Evolutionary conservation across 2,888 invertebrate species (phyloP), one percentile per base, ranked within the genome.

Genomic region (Leistus spinibarbis): DNA sequence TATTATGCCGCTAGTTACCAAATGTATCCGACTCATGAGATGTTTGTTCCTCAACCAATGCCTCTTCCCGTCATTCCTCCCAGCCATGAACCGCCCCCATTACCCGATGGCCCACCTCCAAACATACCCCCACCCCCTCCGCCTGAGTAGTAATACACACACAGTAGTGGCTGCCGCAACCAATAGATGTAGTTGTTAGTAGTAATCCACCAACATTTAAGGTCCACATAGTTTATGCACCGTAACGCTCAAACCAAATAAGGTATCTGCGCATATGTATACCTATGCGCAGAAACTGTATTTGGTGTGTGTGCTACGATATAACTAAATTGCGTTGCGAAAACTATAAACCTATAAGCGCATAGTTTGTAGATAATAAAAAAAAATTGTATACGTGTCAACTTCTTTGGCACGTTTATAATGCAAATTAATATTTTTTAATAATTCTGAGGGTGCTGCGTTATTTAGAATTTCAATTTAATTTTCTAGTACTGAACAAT

Each of bases 71-170:
- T 76, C 10, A 0, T 57, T 22, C 60, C 60, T 9, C 40, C 56
- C 54, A 67, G 57, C 53, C 78, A 80, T 60, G 83, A 82, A 66
- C 87, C 85, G 67, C 90, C 90, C 0, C 88, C 89, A 54, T 84
- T 89, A 78, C 90, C 90, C 3, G 84, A 85, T 71, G 89, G 88
- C 79, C 90, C 90, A 9, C 91, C 90, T 40, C 91, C 91, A 0
- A 87, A 87, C 60, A 86, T 87, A 69, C 90, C 90, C 5, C 91
- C 91, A 20, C 91, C 91, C 13, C 91, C 91, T 56, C 90, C 90
- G 54, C 86, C 87, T n/a, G 86, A 86, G 23, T 83, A 83, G 76
- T 80, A 77, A 77, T 16, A 40, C 7, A 40, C 40, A 40, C 40
- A 40, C 40, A 40, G 40, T 40, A 40, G 40, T 40, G 40, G 40